These are phyloP conservation scores for Aptenodytes forsteri DNA, from an alignment of 2,113 vertebrate genomes.

Conservation along the genomic window DNA sequence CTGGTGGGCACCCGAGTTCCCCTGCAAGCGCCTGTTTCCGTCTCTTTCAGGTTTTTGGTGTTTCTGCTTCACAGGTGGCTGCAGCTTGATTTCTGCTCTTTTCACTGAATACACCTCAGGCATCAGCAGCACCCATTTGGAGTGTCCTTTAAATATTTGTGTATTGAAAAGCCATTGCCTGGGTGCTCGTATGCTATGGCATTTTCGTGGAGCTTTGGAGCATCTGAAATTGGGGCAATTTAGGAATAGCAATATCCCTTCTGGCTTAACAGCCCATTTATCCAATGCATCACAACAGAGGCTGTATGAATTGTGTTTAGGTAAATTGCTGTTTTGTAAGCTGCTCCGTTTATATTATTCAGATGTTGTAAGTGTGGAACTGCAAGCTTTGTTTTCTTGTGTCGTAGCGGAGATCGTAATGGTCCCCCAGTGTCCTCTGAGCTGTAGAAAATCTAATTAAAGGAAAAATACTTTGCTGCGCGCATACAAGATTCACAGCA, in stretches of 20 bases:
- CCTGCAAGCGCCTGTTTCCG: background rate
- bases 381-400: constrained; percentile 16
- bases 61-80: background rate
- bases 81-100: background rate
- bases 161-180: background rate
- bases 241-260: background rate
- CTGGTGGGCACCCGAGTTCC: background rate
- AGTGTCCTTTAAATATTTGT: background rate
- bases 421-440: background rate
- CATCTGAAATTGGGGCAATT: background rate
- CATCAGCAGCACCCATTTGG: background rate
- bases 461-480: background rate
- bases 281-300: background rate
- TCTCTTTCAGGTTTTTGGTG: background rate
- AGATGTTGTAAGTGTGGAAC: constrained; percentile 26
- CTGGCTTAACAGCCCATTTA: background rate
- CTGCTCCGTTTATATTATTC: constrained; percentile 12
- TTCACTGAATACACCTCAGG: background rate
- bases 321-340: constrained; percentile 28
- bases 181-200: background rate
- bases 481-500: background rate
- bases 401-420: background rate
- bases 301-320: background rate
- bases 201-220: background rate
- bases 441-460: constrained; percentile 61